phyloP scores from a whole-genome alignment of 2,113 vertebrate species.

The Garra rufa region DNA sequence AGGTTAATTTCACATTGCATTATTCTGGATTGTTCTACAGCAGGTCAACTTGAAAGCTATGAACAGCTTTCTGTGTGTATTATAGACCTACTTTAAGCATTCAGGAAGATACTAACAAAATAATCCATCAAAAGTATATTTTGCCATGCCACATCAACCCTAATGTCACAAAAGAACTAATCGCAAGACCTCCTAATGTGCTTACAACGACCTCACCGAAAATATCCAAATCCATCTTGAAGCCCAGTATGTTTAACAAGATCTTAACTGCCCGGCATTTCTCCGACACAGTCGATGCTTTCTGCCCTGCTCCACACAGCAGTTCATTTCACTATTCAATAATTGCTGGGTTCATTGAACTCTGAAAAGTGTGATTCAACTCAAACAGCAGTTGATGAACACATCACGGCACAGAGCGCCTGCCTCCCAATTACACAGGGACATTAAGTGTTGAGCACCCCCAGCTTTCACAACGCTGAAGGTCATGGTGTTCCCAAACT shows the following conservation, averaged over 20 bases:
- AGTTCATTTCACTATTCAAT: slow-evolving; percentile 28
- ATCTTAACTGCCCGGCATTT: background rate
- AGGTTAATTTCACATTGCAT: background rate
- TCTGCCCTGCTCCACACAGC: background rate
- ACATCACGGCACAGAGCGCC: slow-evolving; percentile 20
- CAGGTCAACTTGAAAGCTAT: background rate
- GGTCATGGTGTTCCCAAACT: slow-evolving; percentile 13
- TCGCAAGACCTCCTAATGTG: background rate
- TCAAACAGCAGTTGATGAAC: slow-evolving; percentile 38
- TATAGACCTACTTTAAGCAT: background rate
- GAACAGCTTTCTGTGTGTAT: background rate
- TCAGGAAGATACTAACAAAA: background rate
- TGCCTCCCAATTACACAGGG: slow-evolving; percentile 40
- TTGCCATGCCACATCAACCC: background rate
- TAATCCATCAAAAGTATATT: background rate
- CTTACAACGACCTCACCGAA: background rate
- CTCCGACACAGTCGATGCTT: background rate
- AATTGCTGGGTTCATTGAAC: slow-evolving; percentile 36
- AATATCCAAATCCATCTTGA: background rate
- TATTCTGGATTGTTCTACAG: background rate
- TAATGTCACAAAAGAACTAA: background rate
- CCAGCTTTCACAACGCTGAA: background rate
- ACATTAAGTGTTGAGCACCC: background rate
- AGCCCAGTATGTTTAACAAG: background rate
- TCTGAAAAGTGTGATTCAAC: slow-evolving; percentile 34